Percentiles rank a stretch among this genome's conserved stretches.
Evolutionary conservation across 2,888 invertebrate genomes (phyloP).

Genomic region (Branchellion lobata): DNA sequence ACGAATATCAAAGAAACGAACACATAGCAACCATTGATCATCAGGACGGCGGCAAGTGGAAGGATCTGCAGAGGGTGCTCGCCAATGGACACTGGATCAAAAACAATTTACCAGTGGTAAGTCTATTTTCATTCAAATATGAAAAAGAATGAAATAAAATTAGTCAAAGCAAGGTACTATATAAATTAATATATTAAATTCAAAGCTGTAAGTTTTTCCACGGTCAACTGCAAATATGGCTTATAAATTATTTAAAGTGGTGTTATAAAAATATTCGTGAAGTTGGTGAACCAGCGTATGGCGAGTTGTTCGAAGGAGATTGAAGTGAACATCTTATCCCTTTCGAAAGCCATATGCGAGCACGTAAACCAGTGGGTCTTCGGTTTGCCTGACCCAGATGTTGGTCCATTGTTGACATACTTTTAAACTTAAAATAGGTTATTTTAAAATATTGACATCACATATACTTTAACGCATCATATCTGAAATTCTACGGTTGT

Average conservation of each 20-base stretch:
- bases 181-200: too few relatives aligned
- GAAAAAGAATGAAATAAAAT: too few relatives aligned
- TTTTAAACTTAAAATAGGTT: not conserved
- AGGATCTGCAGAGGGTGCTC: slow-evolving; percentile 27
- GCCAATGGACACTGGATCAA: slow-evolving; percentile 45
- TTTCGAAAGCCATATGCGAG: slow-evolving; percentile 40
- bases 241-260: too few relatives aligned
- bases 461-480: not conserved
- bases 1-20: too few relatives aligned
- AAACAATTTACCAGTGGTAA: slow-evolving; percentile 38
- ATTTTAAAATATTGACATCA: too few relatives aligned
- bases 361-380: slow-evolving; percentile 43
- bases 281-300: slow-evolving; percentile 33
- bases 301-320: not conserved
- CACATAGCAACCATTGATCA: too few relatives aligned
- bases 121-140: too few relatives aligned
- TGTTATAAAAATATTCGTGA: too few relatives aligned
- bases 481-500: not conserved
- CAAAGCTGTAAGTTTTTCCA: too few relatives aligned
- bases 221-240: too few relatives aligned
- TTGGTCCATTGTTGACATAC: not conserved
- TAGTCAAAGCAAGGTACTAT: too few relatives aligned
- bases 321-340: not conserved
- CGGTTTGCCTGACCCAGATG: slow-evolving; percentile 24
- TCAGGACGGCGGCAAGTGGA: slow-evolving; percentile 36